These are phyloP conservation scores for Nomada fabriciana DNA, from an alignment of 2,888 invertebrate species.

Conservation along the genomic window DNA sequence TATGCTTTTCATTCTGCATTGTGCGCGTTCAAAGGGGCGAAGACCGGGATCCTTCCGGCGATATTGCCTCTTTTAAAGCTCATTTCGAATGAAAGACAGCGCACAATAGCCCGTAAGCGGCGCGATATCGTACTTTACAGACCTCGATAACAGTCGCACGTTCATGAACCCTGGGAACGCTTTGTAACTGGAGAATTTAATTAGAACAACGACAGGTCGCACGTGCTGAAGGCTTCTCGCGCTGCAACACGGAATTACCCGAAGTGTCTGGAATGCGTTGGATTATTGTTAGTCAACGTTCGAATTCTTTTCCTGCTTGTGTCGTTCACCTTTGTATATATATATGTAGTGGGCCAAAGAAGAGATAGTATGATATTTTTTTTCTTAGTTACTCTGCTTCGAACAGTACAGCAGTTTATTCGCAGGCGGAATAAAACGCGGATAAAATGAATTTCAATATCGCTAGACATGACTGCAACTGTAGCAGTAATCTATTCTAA, in stretches of 20 bases:
- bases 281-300: conserved; percentile 10
- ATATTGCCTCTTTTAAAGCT: conserved; percentile 31
- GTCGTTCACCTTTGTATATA: neutral
- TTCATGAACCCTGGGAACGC: conserved; percentile 54
- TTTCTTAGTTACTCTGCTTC: neutral
- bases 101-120: conserved; percentile 31
- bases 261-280: conserved; percentile 20
- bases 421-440: too few species aligned
- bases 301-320: conserved; percentile 6
- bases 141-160: conserved; percentile 47
- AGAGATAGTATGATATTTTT: neutral
- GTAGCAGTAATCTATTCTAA: conserved; percentile 9
- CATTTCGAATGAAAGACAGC: conserved; percentile 37
- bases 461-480: too few species aligned
- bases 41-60: conserved; percentile 5
- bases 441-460: neutral
- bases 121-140: conserved; percentile 23
- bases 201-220: conserved; percentile 49
- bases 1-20: conserved; percentile 1
- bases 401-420: too few species aligned
- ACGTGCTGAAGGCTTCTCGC: conserved; percentile 42
- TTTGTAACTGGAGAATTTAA: conserved; percentile 62
- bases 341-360: neutral
- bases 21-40: conserved; percentile 5
- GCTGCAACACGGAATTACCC: neutral